Evolutionary conservation across 92 coral and sea anemone species (phyloP).

Genomic region (Porites cylindrica): DNA sequence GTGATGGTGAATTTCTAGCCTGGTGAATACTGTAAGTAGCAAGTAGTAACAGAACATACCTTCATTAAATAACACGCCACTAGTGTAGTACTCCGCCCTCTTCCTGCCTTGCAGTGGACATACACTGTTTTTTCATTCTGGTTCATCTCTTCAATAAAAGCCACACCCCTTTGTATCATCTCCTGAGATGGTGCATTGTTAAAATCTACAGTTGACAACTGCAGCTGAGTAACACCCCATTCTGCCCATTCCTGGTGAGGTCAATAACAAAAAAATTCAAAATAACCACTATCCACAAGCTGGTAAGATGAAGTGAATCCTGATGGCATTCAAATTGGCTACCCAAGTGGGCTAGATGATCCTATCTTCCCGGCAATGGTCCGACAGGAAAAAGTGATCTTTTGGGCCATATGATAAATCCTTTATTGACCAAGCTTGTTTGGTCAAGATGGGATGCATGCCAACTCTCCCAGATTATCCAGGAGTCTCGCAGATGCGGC

Average conservation of each 20-base stretch:
- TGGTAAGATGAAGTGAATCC: too few species aligned
- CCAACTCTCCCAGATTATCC: too few species aligned
- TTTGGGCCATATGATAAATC: too few species aligned
- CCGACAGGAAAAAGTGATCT: too few species aligned
- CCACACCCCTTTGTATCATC: conserved; percentile 82
- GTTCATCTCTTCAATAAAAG: conserved; percentile 81
- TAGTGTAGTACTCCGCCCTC: conserved; percentile 94
- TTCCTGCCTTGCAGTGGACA: conserved; percentile 98
- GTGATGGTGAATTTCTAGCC: too few species aligned
- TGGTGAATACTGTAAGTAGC: too few species aligned
- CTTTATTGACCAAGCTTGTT: too few species aligned
- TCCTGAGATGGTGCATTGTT: conserved; percentile 91
- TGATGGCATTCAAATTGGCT: too few species aligned
- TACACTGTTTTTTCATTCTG: conserved; percentile 71
- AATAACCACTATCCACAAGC: not conserved
- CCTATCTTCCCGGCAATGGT: too few species aligned
- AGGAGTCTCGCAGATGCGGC: too few species aligned
- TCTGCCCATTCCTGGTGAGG: conserved; percentile 79
- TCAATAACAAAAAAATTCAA: not conserved
- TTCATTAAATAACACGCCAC: conserved; percentile 96
- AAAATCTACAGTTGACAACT: conserved; percentile 90
- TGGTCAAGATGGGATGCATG: too few species aligned
- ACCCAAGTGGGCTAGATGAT: too few species aligned
- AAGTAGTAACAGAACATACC: conserved; percentile 46
- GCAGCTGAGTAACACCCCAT: conserved; percentile 86